These are phyloP conservation scores for Crossocerus cetratus DNA, from an alignment of 2,888 invertebrate species.

Conservation along the genomic window DNA sequence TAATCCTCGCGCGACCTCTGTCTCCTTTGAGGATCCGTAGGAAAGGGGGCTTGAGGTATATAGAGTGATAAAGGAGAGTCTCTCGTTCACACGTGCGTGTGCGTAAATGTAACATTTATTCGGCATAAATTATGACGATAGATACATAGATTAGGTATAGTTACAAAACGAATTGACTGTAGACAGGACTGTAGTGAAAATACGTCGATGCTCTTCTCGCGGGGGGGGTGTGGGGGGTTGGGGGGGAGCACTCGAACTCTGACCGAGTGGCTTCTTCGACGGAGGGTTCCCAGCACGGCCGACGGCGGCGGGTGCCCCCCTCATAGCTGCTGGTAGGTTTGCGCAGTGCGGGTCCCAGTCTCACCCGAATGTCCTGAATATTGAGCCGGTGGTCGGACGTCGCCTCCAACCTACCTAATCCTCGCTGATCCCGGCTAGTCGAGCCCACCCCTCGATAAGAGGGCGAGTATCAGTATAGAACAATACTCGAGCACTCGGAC, in stretches of 20 bases:
- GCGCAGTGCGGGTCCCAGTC: too few species aligned
- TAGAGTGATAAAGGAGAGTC: neutral
- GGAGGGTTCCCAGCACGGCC: too few species aligned
- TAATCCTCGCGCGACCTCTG: neutral
- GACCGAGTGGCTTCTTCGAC: constrained; percentile 51
- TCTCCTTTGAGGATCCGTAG: neutral
- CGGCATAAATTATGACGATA: constrained; percentile 76
- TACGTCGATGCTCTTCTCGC: constrained; percentile 71
- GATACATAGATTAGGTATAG: constrained; percentile 75
- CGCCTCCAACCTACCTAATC: neutral
- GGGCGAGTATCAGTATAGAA: too few species aligned
- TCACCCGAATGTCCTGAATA: too few species aligned
- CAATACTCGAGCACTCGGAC: too few species aligned
- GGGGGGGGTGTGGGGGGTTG: too few species aligned
- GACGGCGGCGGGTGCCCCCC: too few species aligned
- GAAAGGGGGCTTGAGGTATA: neutral
- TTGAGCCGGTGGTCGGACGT: neutral
- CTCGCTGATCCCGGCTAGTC: too few species aligned
- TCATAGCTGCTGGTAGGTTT: too few species aligned
- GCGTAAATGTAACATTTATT: constrained; percentile 77
- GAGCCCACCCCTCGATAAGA: too few species aligned
- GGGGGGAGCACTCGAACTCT: constrained; percentile 49
- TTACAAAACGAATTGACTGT: constrained; percentile 77
- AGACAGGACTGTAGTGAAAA: constrained; percentile 76
- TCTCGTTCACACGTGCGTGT: constrained; percentile 37